A percentile compares a stretch with the other conserved stretches of the same genome.
phyloP scores from a whole-genome alignment of 2,888 invertebrate genomes.

The Drosophila algonquin region DNA sequence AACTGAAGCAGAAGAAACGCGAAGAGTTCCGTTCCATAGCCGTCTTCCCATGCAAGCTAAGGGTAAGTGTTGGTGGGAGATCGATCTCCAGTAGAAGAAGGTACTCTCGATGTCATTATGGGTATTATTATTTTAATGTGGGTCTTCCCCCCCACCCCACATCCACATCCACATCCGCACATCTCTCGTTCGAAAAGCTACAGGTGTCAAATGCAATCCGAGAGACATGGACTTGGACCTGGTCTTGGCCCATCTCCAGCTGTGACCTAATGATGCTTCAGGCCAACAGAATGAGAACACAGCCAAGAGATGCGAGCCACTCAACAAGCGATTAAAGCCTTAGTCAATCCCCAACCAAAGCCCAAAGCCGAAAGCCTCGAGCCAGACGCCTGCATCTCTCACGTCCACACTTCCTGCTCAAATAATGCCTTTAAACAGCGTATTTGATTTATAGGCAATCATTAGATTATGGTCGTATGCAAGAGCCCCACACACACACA shows the following conservation, averaged over 20 bases:
- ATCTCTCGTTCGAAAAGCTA: conserved; percentile 53
- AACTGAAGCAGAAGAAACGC: conserved; percentile 94
- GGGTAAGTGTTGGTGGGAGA: conserved; percentile 85
- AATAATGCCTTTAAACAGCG: conserved; percentile 78
- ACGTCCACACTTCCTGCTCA: conserved; percentile 81
- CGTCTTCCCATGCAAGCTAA: conserved; percentile 98
- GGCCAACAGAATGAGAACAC: conserved; percentile 47
- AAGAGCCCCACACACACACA: conserved; percentile 26
- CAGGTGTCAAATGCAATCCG: conserved; percentile 82
- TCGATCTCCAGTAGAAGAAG: not conserved
- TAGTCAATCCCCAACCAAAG: conserved; percentile 32
- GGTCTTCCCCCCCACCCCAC: not conserved
- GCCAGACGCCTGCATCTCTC: conserved; percentile 56
- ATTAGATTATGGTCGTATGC: conserved; percentile 77
- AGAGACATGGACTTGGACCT: not conserved
- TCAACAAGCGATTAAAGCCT: conserved; percentile 73
- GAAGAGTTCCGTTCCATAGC: conserved; percentile 98
- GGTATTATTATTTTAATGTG: conserved; percentile 53
- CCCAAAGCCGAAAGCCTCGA: not conserved
- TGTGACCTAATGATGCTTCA: conserved; percentile 70
- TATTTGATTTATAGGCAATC: conserved; percentile 81
- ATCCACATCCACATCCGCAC: not conserved
- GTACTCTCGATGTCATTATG: conserved; percentile 41
- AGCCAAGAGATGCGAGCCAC: conserved; percentile 22
- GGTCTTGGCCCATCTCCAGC: conserved; percentile 58